Evolutionary conservation across 2,113 vertebrate genomes (phyloP).

Genomic region (Cheilinus undulatus): DNA sequence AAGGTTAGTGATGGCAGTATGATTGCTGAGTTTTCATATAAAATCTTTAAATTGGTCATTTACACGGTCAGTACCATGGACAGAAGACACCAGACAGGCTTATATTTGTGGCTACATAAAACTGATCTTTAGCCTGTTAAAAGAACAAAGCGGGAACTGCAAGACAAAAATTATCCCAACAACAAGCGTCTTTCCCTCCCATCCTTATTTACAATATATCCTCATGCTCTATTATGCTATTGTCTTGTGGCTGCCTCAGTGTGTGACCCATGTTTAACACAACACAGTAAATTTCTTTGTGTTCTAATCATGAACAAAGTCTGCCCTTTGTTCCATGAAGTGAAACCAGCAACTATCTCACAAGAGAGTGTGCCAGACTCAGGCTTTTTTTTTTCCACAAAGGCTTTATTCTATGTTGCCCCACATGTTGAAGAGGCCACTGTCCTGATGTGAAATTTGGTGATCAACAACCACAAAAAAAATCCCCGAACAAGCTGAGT

Average conservation of each 20-base stretch:
- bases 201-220: background rate
- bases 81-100: background rate
- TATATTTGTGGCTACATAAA: background rate
- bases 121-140: background rate
- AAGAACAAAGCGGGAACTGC: background rate
- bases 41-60: background rate
- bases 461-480: slow-evolving; percentile 12
- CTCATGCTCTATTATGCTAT: slow-evolving; percentile 4
- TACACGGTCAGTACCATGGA: no score
- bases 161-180: background rate
- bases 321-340: slow-evolving; percentile 70
- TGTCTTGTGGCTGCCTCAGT: slow-evolving; percentile 39
- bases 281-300: slow-evolving; percentile 73
- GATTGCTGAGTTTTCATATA: background rate
- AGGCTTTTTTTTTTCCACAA: slow-evolving; percentile 34
- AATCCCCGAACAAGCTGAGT: background rate
- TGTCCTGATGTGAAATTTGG: slow-evolving; percentile 60
- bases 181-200: background rate
- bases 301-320: slow-evolving; percentile 58
- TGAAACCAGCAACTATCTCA: slow-evolving; percentile 65
- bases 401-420: slow-evolving; percentile 69
- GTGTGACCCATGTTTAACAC: slow-evolving; percentile 55
- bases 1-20: background rate
- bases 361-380: slow-evolving; percentile 45
- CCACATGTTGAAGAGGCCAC: slow-evolving; percentile 58